Evolutionary conservation across 2,888 invertebrate genomes (phyloP).

Genomic region (Oxyteleia sp.): DNA sequence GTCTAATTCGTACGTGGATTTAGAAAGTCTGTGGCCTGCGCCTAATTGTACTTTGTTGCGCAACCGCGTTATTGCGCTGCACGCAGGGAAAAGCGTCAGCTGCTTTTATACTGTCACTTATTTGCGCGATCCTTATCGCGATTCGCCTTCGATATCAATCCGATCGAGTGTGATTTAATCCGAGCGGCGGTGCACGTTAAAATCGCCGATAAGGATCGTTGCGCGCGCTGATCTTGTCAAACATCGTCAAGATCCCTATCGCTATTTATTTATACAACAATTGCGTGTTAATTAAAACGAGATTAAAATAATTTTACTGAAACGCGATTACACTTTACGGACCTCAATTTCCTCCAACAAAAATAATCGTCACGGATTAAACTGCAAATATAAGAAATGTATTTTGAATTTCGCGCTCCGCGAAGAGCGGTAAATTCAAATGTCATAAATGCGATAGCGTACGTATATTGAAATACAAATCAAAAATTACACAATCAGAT

Average conservation of each 20-base stretch:
- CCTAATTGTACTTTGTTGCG: constrained; percentile 78
- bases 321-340: constrained; percentile 28
- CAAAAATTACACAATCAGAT: no score
- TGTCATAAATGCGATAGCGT: no score
- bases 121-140: constrained; percentile 62
- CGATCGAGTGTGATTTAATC: constrained; percentile 60
- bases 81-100: constrained; percentile 60
- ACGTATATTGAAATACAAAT: no score
- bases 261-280: constrained; percentile 38
- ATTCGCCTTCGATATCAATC: constrained; percentile 42
- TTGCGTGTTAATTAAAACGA: constrained; percentile 59
- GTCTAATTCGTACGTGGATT: constrained; percentile 84
- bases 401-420: not conserved
- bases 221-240: constrained; percentile 58
- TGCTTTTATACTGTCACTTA: constrained; percentile 75
- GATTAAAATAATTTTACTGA: constrained; percentile 29
- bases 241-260: constrained; percentile 61
- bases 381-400: not conserved
- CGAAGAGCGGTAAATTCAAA: no score
- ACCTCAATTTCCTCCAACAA: constrained; percentile 7
- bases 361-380: not conserved
- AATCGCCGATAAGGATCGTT: constrained; percentile 50
- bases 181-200: constrained; percentile 24
- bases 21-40: constrained; percentile 81
- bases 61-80: constrained; percentile 69